A percentile compares a stretch with the other conserved stretches of the same genome.
Evolutionary conservation across 2,113 vertebrate species (phyloP).

Genomic region (Forbesichthys papilliferus): DNA sequence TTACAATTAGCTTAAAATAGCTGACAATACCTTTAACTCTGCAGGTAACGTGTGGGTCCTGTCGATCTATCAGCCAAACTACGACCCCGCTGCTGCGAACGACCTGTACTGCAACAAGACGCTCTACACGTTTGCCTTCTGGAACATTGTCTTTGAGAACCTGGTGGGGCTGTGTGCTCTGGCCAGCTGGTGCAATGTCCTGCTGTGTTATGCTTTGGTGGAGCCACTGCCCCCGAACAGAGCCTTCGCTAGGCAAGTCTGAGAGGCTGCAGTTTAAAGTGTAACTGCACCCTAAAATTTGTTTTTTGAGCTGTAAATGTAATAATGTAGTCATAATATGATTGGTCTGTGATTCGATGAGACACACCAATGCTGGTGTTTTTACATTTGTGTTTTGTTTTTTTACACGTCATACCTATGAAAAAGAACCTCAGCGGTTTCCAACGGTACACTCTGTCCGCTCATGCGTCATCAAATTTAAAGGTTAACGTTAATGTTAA

Average conservation of each 20-base stretch:
- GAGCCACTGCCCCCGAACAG: background rate
- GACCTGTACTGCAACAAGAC: constrained; percentile 59
- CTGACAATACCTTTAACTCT: background rate
- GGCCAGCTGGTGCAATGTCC: constrained; percentile 1
- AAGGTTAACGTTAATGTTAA: too few species aligned
- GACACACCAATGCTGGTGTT: too few species aligned
- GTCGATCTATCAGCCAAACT: constrained; percentile 66
- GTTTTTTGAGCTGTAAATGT: too few species aligned
- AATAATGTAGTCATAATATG: too few species aligned
- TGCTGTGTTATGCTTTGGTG: constrained; percentile 9
- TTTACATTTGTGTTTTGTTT: too few species aligned
- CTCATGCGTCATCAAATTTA: too few species aligned
- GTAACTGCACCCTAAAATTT: too few species aligned
- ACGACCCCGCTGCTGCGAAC: constrained; percentile 37
- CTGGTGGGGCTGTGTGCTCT: fast-evolving
- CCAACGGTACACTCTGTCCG: too few species aligned
- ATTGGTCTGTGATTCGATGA: too few species aligned
- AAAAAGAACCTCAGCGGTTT: too few species aligned
- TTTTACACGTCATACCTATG: too few species aligned
- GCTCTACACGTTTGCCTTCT: constrained; percentile 66
- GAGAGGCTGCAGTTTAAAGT: background rate
- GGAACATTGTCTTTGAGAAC: constrained; percentile 30
- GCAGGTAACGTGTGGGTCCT: constrained; percentile 67
- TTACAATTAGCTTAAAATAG: too few species aligned
- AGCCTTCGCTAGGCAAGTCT: constrained; percentile 2